Conservation (phyloP, 2,888 invertebrate genomes). For the Pedicia rivosa region DNA sequence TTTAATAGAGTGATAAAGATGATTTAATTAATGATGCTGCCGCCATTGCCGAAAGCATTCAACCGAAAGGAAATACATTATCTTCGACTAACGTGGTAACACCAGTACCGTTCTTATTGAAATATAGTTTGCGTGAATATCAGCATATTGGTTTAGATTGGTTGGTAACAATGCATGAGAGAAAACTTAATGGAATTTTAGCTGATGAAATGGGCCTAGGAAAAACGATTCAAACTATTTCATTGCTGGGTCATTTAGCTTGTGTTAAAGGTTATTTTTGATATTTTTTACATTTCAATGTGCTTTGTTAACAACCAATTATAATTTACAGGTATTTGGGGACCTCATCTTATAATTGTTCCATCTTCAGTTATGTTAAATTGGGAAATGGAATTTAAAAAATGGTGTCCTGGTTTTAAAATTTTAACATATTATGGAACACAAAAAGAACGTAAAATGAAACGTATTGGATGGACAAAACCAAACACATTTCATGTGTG, state of each 20-base stretch:
- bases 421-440: slow-evolving; percentile 96
- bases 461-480: slow-evolving; percentile 93
- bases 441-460: slow-evolving; percentile 85
- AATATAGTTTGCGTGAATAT: slow-evolving; percentile 83
- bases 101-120: slow-evolving; percentile 81
- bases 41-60: slow-evolving; percentile 86
- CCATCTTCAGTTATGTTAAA: slow-evolving; percentile 99
- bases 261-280: slow-evolving; percentile 50
- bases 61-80: slow-evolving; percentile 94
- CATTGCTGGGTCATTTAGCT: slow-evolving; percentile 83
- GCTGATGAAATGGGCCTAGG: slow-evolving; percentile 97
- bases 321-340: slow-evolving; percentile 59
- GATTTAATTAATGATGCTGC: slow-evolving; percentile 83
- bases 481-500: slow-evolving; percentile 97
- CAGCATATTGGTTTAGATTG: slow-evolving; percentile 93
- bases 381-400: slow-evolving; percentile 99
- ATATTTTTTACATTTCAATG: slow-evolving; percentile 10
- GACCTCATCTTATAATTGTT: slow-evolving; percentile 96
- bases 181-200: slow-evolving; percentile 87
- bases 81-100: slow-evolving; percentile 90
- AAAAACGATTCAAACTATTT: slow-evolving; percentile 95
- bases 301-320: too few species aligned
- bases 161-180: slow-evolving; percentile 91
- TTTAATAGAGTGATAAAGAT: slow-evolving; percentile 30
- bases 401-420: slow-evolving; percentile 99